Evolutionary conservation across 2,888 invertebrate genomes (phyloP).

Genomic region (Drosophila colorata): DNA sequence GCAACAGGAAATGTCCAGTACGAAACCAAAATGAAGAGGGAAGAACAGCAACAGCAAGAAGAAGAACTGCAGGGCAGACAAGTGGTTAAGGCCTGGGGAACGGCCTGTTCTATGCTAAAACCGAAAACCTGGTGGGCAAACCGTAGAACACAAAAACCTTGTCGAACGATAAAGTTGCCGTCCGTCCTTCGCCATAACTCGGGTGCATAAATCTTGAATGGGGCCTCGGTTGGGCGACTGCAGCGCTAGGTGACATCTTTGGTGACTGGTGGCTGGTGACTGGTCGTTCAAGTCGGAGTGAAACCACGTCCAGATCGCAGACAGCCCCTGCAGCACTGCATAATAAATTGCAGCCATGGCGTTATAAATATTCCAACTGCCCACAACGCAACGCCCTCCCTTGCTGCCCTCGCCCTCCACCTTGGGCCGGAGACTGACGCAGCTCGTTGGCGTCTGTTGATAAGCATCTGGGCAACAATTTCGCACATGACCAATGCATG

Average conservation of each 20-base stretch:
- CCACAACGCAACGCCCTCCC: conserved; percentile 17
- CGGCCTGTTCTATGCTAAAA: conserved; percentile 3
- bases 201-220: conserved; percentile 79
- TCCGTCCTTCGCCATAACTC: conserved; percentile 68
- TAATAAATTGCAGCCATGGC: conserved; percentile 82
- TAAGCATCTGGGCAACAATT: conserved; percentile 82
- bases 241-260: conserved; percentile 78
- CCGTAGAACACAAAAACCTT: conserved; percentile 10
- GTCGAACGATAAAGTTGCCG: conserved; percentile 72
- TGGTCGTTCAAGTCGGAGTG: conserved; percentile 38
- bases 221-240: conserved; percentile 41
- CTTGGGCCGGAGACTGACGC: conserved; percentile 20
- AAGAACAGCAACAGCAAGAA: conserved; percentile 6
- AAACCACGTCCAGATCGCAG: conserved; percentile 34
- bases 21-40: conserved; percentile 9
- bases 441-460: conserved; percentile 58
- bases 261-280: conserved; percentile 67
- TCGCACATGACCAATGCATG: conserved; percentile 79
- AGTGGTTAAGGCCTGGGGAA: conserved; percentile 20
- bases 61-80: conserved; percentile 7
- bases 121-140: conserved; percentile 37
- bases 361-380: conserved; percentile 79
- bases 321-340: conserved; percentile 69
- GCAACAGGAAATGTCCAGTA: conserved; percentile 70
- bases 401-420: not conserved